Evolutionary conservation across 2,888 invertebrate genomes (phyloP), one percentile per base, ranked within the genome.

Genomic region (Odontothrips loti): DNA sequence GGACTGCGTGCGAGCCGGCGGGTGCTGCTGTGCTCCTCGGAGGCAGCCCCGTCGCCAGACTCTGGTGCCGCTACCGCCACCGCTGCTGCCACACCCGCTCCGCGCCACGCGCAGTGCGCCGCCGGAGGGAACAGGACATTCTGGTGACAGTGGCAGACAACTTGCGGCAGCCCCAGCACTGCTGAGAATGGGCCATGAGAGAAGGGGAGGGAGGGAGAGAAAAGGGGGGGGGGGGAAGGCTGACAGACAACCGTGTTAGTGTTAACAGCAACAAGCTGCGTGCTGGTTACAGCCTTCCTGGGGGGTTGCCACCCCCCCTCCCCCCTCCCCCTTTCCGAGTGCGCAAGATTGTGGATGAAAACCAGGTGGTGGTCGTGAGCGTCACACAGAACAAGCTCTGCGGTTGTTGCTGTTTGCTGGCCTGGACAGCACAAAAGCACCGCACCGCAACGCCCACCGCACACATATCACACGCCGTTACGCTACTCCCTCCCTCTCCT

Each of bases 191-290:
- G 34, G 2, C 2, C 6, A 10, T 1, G 51, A 20, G 51, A 1
- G 51, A 20, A 10, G 10, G 20, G 9, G 51, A 51, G 20, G 1
- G 15, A 20, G 51, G 9, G 51, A 51, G 15, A 51, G 17, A 17
- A 27, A 1, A 23, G 68, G 1, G 10, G 27, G 12, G 27, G 68
- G 23, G 68, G 23, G 10, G 68, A 27, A 12, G 9, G 68, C 68
- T 27, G 27, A 75, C 58, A 6, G 58, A 58, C 58, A n/a, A n/a
- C 58, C n/a, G 58, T 17, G 23, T n/a, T 27, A 75, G 68, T 75
- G 68, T 75, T 75, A 75, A 75, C 68, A 75, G 68, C 68, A 75
- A 75, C 68, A 75, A 75, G 68, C 68, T 75, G 68, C 27, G 58
- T 17, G 6, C 20, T 58, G 58, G 11, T n/a, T 17, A 43, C 34